phyloP scores from a whole-genome alignment of 2,113 vertebrate genomes.

The Procavia capensis region DNA sequence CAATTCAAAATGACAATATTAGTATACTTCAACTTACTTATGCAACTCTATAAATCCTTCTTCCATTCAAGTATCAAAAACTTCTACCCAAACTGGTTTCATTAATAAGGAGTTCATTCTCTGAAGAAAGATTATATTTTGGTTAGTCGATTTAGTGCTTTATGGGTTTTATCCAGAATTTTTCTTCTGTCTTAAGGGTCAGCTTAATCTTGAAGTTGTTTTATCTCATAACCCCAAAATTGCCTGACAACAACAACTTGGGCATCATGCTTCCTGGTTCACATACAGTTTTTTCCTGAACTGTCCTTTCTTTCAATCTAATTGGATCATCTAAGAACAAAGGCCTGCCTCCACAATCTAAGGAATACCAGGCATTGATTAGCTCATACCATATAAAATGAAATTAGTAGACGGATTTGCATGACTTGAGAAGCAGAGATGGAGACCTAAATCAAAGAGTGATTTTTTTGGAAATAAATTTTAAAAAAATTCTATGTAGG shows the following conservation, averaged over 20 bases:
- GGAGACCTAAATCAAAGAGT: not conserved
- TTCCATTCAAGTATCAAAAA: not conserved
- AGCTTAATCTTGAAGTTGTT: not conserved
- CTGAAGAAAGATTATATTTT: not conserved
- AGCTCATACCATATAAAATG: not conserved
- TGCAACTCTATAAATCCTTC: not conserved
- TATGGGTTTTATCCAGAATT: not conserved
- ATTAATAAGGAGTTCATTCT: not conserved
- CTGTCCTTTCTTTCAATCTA: not conserved
- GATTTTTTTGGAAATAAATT: not conserved
- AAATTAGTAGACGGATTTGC: not conserved
- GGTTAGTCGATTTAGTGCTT: not conserved
- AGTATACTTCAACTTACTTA: too few relatives aligned
- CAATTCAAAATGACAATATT: too few relatives aligned
- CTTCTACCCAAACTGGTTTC: not conserved
- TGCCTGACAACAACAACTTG: not conserved
- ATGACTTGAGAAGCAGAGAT: not conserved
- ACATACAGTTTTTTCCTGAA: not conserved
- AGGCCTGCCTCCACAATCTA: not conserved
- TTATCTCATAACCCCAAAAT: not conserved
- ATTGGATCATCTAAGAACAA: not conserved
- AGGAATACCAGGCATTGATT: not conserved
- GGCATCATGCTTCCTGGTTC: not conserved
- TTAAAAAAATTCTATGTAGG: not conserved
- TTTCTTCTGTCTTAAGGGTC: not conserved